Evolutionary conservation across 2,888 invertebrate species (phyloP).

Genomic region (Lordiphosa andalusiaca): DNA sequence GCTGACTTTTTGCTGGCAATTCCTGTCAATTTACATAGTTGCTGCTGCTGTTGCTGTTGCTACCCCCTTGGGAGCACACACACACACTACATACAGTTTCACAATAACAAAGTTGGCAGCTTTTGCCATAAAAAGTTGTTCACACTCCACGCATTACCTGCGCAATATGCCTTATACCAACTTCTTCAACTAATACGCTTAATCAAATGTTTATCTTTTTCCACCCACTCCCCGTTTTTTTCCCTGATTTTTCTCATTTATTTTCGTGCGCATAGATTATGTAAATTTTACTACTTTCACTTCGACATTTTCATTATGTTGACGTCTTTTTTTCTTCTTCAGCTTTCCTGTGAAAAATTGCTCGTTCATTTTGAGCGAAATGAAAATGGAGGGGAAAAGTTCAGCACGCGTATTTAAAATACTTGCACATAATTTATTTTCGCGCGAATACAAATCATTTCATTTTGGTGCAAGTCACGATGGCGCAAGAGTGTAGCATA

Average conservation of each 20-base stretch:
- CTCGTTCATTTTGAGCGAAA: conserved; percentile 51
- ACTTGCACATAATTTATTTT: conserved; percentile 75
- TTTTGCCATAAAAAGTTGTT: conserved; percentile 39
- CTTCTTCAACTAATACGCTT: conserved; percentile 56
- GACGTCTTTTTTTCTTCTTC: conserved; percentile 19
- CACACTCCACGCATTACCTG: conserved; percentile 4
- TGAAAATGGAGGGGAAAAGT: conserved; percentile 20
- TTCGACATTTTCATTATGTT: conserved; percentile 74
- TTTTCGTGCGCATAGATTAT: conserved; percentile 73
- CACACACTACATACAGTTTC: conserved; percentile 12
- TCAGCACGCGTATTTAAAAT: conserved; percentile 69
- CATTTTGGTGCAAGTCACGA: conserved; percentile 72
- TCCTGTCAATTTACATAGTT: conserved; percentile 40
- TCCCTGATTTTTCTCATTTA: conserved; percentile 70
- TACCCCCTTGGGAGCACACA: conserved; percentile 25
- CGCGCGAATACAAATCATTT: conserved; percentile 72
- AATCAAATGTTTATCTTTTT: conserved; percentile 73
- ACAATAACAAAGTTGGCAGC: conserved; percentile 61
- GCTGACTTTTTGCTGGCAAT: conserved; percentile 26
- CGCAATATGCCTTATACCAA: conserved; percentile 21
- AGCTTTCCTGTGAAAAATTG: conserved; percentile 58
- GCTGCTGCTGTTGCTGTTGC: conserved; percentile 7
- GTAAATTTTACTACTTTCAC: conserved; percentile 75
- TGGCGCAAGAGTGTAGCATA: conserved; percentile 61
- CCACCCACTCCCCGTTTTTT: neutral